Percentiles rank a stretch among this genome's conserved stretches.
Evolutionary conservation across 2,888 invertebrate species (phyloP).

Genomic region (Dryomyza anilis): DNA sequence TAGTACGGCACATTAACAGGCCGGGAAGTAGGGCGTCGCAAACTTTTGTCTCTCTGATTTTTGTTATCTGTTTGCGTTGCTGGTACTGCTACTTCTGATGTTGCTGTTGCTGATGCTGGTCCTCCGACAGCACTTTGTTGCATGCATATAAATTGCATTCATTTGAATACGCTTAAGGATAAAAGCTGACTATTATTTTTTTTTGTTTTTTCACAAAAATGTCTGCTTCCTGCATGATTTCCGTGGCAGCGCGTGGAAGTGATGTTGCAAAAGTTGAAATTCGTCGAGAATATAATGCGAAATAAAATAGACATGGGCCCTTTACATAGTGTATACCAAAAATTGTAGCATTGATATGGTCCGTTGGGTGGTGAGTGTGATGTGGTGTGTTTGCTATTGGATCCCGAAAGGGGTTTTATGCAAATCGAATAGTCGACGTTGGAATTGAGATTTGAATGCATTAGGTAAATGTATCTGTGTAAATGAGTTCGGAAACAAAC

Average conservation of each 20-base stretch:
- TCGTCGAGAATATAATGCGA: neutral
- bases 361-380: neutral
- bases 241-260: neutral
- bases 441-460: neutral
- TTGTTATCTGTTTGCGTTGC: neutral
- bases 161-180: slow-evolving; percentile 42
- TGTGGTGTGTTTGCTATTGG: neutral
- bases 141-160: slow-evolving; percentile 43
- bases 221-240: slow-evolving; percentile 15
- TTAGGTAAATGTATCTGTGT: neutral
- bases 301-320: slow-evolving; percentile 10
- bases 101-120: neutral
- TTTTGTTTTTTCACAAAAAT: slow-evolving; percentile 10
- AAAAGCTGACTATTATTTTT: slow-evolving; percentile 25
- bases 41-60: slow-evolving; percentile 13
- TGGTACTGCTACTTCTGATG: neutral
- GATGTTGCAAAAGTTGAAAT: too few species aligned
- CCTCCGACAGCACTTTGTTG: slow-evolving; percentile 20
- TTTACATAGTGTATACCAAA: slow-evolving; percentile 4
- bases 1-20: neutral
- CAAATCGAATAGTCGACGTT: slow-evolving; percentile 4
- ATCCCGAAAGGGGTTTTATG: neutral
- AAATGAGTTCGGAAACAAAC: neutral
- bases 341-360: too few species aligned
- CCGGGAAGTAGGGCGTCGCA: neutral